Evolutionary conservation across 2,888 invertebrate species (phyloP), one percentile per base, ranked within the genome.

Genomic region (Papilio demoleus): DNA sequence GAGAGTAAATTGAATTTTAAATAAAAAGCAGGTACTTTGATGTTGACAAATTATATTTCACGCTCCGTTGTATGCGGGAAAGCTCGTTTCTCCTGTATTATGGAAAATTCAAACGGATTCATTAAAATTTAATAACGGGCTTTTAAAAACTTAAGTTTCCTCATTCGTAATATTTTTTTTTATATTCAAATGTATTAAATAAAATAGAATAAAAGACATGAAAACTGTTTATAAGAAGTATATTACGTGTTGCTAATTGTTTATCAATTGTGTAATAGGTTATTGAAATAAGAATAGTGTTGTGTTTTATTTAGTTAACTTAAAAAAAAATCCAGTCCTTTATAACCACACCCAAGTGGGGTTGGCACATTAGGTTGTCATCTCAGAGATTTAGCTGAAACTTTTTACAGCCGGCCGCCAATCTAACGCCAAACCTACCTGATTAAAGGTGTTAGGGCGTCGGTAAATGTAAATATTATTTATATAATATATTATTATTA

Each of bases 31-130:
- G 45, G 19, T 27, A 38, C 40, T 62, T 67, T 62, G 61, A 67
- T 67, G 60, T 60, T 61, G 67, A 67, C 67, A 67, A 67, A 67
- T 67, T 42, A 53, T 61, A 40, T 67, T 31, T 67, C 40, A 62
- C 67, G 67, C 31, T 40, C 40, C 53, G 45, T 36, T 66, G 31
- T 59, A n/a, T 47, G 19, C 45, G 11, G 59, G 34, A 66, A 42
- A 45, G 59, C 53, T 24, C 59, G 45, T 59, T 34, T 40, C 31
- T 53, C 38, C 9, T 62, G 36, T 19, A 53, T 62, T 53, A 53
- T 14, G 53, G 58, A 27, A 53, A 67, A 67, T 53, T 42, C 40
- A 62, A 67, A 67, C 61, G 50, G 67, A 62, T 53, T 42, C 50
- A 42, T 67, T 62, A 40, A 61, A 67, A 67, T 42, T 22, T 67